Conservation (phyloP, 1,140 invertebrate species). For the Prorops nasuta region DNA sequence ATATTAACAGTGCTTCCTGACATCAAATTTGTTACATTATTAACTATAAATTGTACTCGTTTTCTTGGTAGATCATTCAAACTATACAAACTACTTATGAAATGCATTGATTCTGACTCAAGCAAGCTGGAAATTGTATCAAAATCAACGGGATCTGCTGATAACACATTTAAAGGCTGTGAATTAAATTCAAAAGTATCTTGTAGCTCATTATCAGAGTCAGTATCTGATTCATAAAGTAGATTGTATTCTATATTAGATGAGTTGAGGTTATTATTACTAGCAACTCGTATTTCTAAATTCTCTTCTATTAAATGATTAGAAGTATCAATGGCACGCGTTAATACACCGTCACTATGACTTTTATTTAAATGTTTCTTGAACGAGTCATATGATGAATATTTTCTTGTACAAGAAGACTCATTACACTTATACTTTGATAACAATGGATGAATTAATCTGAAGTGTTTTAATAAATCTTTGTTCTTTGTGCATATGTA, state of each 20-base stretch:
- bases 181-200: neutral
- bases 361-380: neutral
- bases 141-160: neutral
- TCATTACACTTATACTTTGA: neutral
- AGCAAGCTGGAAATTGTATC: neutral
- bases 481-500: neutral
- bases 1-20: neutral
- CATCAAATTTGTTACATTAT: neutral
- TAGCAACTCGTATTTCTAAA: neutral
- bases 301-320: neutral
- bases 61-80: slow-evolving; percentile 1
- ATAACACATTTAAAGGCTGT: neutral
- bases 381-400: neutral
- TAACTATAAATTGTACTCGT: neutral
- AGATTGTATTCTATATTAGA: neutral
- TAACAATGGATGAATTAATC: neutral
- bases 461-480: neutral
- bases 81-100: neutral
- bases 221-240: neutral
- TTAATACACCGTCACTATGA: no score
- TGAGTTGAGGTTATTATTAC: neutral
- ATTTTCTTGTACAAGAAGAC: neutral
- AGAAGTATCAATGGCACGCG: no score
- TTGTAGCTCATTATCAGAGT: neutral
- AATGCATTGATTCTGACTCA: neutral